Conservation (phyloP, 92 coral and sea anemone species). For the Epizoanthus scotinus region DNA sequence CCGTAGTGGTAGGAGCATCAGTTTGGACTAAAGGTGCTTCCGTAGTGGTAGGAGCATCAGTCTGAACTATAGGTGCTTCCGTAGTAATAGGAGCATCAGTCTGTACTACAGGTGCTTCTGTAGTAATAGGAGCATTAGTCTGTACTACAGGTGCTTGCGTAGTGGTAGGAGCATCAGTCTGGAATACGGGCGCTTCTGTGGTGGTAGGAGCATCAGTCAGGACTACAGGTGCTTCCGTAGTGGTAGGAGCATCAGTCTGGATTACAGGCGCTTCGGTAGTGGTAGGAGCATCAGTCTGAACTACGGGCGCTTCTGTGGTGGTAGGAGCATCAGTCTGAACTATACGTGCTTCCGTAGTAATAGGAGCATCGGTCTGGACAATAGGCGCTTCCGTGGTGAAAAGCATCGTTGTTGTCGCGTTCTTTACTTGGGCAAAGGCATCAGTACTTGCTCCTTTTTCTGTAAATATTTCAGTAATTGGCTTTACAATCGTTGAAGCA, state of each 20-base stretch:
- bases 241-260: too few relatives aligned
- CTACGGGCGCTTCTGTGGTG: too few relatives aligned
- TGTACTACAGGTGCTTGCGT: not conserved
- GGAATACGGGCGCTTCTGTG: not conserved
- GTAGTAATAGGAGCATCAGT: not conserved
- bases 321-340: not conserved
- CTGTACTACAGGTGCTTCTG: too few relatives aligned
- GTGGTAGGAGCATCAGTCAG: not conserved
- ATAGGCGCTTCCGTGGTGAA: not conserved
- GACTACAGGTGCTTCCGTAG: not conserved
- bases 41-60: too few relatives aligned
- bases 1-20: slow-evolving; percentile 7
- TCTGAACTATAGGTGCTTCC: slow-evolving; percentile 3
- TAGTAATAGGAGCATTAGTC: not conserved
- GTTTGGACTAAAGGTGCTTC: too few relatives aligned
- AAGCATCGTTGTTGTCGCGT: too few relatives aligned
- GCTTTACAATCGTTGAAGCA: too few relatives aligned
- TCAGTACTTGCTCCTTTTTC: not conserved
- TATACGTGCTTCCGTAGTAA: not conserved
- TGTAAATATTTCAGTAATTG: too few relatives aligned
- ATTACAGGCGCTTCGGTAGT: too few relatives aligned
- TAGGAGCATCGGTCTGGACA: not conserved
- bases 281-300: too few relatives aligned
- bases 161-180: not conserved
- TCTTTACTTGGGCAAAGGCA: too few relatives aligned